These are phyloP conservation scores for Clarias magur DNA, from an alignment of 2,113 vertebrate species.

Conservation along the genomic window DNA sequence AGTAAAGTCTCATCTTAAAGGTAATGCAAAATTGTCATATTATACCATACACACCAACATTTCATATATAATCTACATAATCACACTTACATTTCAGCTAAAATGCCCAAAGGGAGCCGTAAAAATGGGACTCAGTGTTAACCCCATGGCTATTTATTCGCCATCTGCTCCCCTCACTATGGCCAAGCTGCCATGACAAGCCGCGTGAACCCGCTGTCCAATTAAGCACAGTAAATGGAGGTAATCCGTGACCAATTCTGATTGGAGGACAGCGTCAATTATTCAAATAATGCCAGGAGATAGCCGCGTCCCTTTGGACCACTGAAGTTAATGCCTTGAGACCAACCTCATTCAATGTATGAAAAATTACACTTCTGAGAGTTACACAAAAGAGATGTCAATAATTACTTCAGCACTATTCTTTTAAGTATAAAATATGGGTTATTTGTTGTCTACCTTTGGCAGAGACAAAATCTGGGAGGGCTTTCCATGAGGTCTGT, in stretches of 20 bases:
- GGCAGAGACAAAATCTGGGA: not conserved
- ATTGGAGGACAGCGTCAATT: constrained; percentile 70
- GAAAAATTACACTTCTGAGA: constrained; percentile 5
- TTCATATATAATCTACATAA: constrained; percentile 33
- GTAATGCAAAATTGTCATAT: constrained; percentile 33
- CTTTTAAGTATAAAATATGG: not conserved
- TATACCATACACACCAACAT: not conserved
- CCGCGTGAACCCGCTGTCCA: constrained; percentile 23
- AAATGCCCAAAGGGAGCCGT: constrained; percentile 42
- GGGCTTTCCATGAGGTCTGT: not conserved
- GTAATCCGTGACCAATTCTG: constrained; percentile 58
- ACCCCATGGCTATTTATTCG: constrained; percentile 51
- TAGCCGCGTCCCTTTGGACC: constrained; percentile 11
- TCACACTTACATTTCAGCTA: constrained; percentile 44
- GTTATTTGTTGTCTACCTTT: not conserved
- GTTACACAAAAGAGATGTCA: constrained; percentile 11
- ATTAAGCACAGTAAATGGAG: constrained; percentile 55
- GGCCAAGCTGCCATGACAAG: constrained; percentile 19
- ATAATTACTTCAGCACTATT: not conserved
- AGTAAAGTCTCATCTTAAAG: not conserved
- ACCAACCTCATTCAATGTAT: not conserved
- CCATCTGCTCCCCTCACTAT: constrained; percentile 51
- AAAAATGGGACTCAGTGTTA: constrained; percentile 51
- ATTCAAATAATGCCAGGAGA: constrained; percentile 65
- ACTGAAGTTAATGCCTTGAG: constrained; percentile 29